A percentile compares a stretch with the other conserved stretches of the same genome.
Evolutionary conservation across 1,140 invertebrate species (phyloP).

Genomic region (Gryon sp.): DNA sequence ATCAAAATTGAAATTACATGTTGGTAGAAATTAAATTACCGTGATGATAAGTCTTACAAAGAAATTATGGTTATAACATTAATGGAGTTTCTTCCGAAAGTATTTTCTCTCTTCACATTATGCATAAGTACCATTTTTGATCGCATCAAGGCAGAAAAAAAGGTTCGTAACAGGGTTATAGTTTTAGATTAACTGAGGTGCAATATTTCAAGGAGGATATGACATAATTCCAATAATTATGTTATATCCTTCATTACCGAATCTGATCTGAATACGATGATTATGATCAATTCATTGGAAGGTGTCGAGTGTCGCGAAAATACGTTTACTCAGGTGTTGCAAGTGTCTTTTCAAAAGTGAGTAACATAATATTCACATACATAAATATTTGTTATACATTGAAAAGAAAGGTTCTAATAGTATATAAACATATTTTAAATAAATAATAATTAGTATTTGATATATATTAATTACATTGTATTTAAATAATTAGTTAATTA

Average conservation of each 20-base stretch:
- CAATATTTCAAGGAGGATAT: slow-evolving; percentile 21
- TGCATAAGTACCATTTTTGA: slow-evolving; percentile 38
- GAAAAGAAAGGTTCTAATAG: too few relatives aligned
- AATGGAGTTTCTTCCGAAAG: slow-evolving; percentile 12
- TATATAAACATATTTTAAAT: too few relatives aligned
- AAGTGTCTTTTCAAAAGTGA: slow-evolving; percentile 59
- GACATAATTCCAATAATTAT: slow-evolving; percentile 61
- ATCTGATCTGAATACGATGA: slow-evolving; percentile 50
- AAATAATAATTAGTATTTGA: too few relatives aligned
- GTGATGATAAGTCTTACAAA: slow-evolving; percentile 10
- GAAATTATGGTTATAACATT: slow-evolving; percentile 42
- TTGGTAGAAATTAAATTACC: slow-evolving; percentile 18
- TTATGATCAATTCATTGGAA: slow-evolving; percentile 59
- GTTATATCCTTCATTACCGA: slow-evolving; percentile 41
- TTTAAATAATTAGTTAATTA: too few relatives aligned
- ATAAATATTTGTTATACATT: slow-evolving; percentile 47
- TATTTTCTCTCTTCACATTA: slow-evolving; percentile 24
- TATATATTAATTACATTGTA: too few relatives aligned
- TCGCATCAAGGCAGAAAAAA: slow-evolving; percentile 29
- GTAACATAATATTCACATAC: slow-evolving; percentile 63
- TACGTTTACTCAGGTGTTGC: slow-evolving; percentile 55
- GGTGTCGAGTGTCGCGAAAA: slow-evolving; percentile 56
- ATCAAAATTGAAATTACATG: slow-evolving; percentile 6
- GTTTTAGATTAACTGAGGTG: slow-evolving; percentile 47
- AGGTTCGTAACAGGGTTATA: slow-evolving; percentile 24